Conservation (phyloP, 2,888 invertebrate species). For the Macaria liturata region DNA sequence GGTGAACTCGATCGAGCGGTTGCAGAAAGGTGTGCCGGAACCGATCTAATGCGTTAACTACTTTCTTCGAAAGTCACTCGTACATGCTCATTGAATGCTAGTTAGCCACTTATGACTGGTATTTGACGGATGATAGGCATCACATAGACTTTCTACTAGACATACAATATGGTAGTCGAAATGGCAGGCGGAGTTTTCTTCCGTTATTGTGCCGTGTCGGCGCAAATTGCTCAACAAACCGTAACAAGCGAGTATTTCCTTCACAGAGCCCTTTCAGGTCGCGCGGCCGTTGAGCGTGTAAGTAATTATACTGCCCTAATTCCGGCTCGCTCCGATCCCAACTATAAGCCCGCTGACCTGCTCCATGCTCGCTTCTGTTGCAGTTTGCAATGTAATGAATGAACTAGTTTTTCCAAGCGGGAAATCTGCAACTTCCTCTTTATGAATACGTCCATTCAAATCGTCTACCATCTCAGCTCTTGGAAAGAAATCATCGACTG, state of each 20-base stretch:
- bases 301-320: slow-evolving; percentile 73
- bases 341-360: slow-evolving; percentile 47
- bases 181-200: slow-evolving; percentile 26
- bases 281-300: slow-evolving; percentile 57
- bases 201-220: slow-evolving; percentile 29
- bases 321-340: slow-evolving; percentile 50
- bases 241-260: slow-evolving; percentile 57
- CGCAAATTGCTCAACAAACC: slow-evolving; percentile 59
- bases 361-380: slow-evolving; percentile 52
- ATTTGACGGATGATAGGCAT: slow-evolving; percentile 21
- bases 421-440: slow-evolving; percentile 18
- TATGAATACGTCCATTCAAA: slow-evolving; percentile 3
- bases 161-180: slow-evolving; percentile 17
- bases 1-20: slow-evolving; percentile 20
- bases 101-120: slow-evolving; percentile 24
- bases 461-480: neutral
- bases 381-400: slow-evolving; percentile 41
- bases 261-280: slow-evolving; percentile 65
- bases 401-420: slow-evolving; percentile 32
- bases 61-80: slow-evolving; percentile 35
- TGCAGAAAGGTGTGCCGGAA: slow-evolving; percentile 31
- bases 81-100: slow-evolving; percentile 27
- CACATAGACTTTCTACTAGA: slow-evolving; percentile 24
- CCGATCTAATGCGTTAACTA: slow-evolving; percentile 24
- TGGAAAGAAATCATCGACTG: neutral